Percentiles rank a stretch among this genome's conserved stretches.
These are phyloP conservation scores for Acrocera orbiculus DNA, from an alignment of 2,888 invertebrate species.

Conservation along the genomic window DNA sequence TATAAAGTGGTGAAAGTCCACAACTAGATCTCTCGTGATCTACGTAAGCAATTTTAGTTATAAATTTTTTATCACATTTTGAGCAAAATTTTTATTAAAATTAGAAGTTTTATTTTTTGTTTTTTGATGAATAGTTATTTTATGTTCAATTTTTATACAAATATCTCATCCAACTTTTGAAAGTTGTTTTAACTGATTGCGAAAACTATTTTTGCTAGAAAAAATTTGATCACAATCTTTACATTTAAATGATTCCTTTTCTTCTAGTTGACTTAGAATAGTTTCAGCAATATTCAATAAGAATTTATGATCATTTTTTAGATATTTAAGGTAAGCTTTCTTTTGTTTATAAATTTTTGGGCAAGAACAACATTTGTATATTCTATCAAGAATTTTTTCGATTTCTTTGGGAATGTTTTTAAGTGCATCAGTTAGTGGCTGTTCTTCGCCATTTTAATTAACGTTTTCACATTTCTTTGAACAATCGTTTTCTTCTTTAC, in stretches of 20 bases:
- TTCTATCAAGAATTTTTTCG: too few species aligned
- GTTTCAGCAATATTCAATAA: slow-evolving; percentile 15
- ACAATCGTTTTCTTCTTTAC: too few species aligned
- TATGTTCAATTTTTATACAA: slow-evolving; percentile 33
- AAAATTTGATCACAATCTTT: slow-evolving; percentile 25
- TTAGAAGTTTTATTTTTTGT: slow-evolving; percentile 15
- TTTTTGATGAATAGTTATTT: slow-evolving; percentile 18
- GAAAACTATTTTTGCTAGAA: too few species aligned
- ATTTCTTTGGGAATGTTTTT: too few species aligned
- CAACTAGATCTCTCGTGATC: slow-evolving; percentile 33
- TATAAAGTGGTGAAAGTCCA: slow-evolving; percentile 26
- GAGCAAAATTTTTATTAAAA: slow-evolving; percentile 22
- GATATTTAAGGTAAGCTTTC: slow-evolving; percentile 25
- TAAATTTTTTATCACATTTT: slow-evolving; percentile 28
- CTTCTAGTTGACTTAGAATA: background rate
- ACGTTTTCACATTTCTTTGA: too few species aligned
- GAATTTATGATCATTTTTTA: slow-evolving; percentile 21
- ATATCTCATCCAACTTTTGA: slow-evolving; percentile 27
- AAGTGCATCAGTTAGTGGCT: too few species aligned
- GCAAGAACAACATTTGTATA: too few species aligned
- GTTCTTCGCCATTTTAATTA: too few species aligned
- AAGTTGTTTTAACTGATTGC: too few species aligned
- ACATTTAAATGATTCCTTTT: slow-evolving; percentile 20
- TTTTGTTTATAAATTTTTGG: slow-evolving; percentile 27
- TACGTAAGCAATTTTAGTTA: slow-evolving; percentile 27